These are phyloP conservation scores for Hemicrepidius hirtus DNA, from an alignment of 2,888 invertebrate genomes.

Conservation along the genomic window DNA sequence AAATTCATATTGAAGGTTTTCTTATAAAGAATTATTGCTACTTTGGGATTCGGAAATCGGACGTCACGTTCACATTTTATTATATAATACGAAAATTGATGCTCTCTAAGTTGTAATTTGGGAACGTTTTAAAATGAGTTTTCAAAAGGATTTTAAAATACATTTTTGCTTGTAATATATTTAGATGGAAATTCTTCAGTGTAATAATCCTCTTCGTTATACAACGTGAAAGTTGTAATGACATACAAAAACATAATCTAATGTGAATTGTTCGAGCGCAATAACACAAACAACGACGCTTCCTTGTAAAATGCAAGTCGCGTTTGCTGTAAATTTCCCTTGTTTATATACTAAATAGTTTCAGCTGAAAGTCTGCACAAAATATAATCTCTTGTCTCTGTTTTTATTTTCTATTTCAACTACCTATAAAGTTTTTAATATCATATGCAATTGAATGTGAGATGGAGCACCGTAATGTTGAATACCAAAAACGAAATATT, in stretches of 20 bases:
- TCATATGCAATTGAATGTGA: too few species aligned
- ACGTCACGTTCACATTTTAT: neutral
- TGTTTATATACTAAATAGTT: conserved; percentile 25
- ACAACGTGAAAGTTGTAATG: conserved; percentile 9
- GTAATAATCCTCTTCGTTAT: too few species aligned
- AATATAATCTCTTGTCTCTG: neutral
- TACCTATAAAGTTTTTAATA: too few species aligned
- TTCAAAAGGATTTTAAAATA: too few species aligned
- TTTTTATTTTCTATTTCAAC: too few species aligned
- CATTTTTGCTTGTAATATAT: too few species aligned
- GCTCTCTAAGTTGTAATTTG: too few species aligned
- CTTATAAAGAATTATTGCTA: neutral
- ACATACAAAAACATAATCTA: conserved; percentile 37
- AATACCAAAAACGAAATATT: too few species aligned
- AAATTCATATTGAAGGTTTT: conserved; percentile 14
- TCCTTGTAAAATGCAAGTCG: conserved; percentile 40
- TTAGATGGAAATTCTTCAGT: too few species aligned
- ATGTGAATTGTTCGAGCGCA: conserved; percentile 29
- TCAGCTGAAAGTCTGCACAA: neutral
- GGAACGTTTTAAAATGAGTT: neutral
- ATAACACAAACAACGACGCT: conserved; percentile 27
- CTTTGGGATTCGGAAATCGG: neutral
- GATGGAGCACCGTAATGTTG: too few species aligned
- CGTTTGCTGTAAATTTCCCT: conserved; percentile 21
- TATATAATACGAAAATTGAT: neutral